These are phyloP conservation scores for Parnassius smintheus DNA, from an alignment of 2,888 invertebrate genomes.

Conservation along the genomic window DNA sequence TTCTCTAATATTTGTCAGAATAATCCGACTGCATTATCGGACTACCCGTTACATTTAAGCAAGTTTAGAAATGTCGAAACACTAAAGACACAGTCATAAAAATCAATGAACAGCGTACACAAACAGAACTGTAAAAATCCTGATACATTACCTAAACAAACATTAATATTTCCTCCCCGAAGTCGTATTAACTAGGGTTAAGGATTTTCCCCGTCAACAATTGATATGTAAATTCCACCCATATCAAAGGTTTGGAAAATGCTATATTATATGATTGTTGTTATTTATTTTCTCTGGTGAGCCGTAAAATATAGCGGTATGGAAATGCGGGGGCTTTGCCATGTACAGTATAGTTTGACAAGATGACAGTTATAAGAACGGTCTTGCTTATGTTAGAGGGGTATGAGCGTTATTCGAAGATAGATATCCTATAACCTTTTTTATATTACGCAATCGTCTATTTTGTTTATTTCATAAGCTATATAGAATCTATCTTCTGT, in stretches of 20 bases:
- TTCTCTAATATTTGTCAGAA: too few relatives aligned
- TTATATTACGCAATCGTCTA: slow-evolving; percentile 27
- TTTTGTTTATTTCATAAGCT: not conserved
- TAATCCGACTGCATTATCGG: too few relatives aligned
- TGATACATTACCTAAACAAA: slow-evolving; percentile 34
- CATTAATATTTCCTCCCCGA: slow-evolving; percentile 49
- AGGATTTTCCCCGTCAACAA: slow-evolving; percentile 72
- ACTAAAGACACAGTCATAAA: slow-evolving; percentile 1
- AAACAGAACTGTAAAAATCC: slow-evolving; percentile 22
- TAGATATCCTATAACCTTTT: slow-evolving; percentile 56
- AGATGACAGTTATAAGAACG: slow-evolving; percentile 73
- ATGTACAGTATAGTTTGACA: slow-evolving; percentile 73
- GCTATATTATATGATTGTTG: slow-evolving; percentile 73
- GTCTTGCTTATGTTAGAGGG: slow-evolving; percentile 39
- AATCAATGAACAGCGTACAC: slow-evolving; percentile 8
- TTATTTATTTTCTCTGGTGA: slow-evolving; percentile 77
- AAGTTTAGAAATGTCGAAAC: not conserved
- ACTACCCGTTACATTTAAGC: too few relatives aligned
- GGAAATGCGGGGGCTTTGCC: slow-evolving; percentile 74
- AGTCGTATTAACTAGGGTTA: slow-evolving; percentile 54
- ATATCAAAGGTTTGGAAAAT: slow-evolving; percentile 69
- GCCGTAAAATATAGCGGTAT: slow-evolving; percentile 75
- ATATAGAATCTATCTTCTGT: not conserved
- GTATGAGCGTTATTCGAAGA: slow-evolving; percentile 41
- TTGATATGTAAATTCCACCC: slow-evolving; percentile 75